Percentiles rank a stretch among this genome's conserved stretches.
Conservation (phyloP, 2,113 vertebrate species). For the Pantherophis guttatus region DNA sequence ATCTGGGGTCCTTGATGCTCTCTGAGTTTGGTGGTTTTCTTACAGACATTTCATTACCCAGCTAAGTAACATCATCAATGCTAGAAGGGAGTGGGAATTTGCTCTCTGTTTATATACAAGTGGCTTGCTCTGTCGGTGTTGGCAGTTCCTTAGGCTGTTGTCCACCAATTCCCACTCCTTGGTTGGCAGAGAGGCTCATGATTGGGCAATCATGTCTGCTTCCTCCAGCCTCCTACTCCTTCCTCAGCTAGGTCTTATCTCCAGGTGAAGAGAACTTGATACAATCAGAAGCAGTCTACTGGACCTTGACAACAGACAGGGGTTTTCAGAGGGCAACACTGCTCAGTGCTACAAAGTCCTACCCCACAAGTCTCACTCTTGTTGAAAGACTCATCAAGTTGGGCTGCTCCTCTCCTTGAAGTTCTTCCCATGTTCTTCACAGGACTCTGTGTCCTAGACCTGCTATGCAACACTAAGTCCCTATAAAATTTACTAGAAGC, state of each 20-base stretch:
- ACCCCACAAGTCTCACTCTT: neutral
- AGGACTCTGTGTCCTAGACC: neutral
- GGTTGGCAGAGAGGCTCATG: neutral
- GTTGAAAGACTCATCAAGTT: neutral
- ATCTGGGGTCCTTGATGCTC: neutral
- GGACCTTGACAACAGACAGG: neutral
- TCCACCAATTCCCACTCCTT: neutral
- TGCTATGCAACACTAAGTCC: neutral
- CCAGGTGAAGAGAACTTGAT: neutral
- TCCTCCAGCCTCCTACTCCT: neutral
- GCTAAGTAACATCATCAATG: neutral
- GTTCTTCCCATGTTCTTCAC: neutral
- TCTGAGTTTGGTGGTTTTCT: neutral
- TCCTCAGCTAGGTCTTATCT: neutral
- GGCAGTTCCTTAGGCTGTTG: neutral
- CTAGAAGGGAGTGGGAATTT: neutral
- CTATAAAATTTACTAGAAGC: neutral
- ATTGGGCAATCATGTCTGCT: neutral
- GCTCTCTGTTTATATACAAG: neutral
- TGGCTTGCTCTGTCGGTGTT: neutral
- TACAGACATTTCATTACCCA: neutral
- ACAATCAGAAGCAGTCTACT: neutral
- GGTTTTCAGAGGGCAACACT: neutral
- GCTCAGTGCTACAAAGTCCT: neutral
- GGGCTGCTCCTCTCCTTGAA: neutral